phyloP scores from a whole-genome alignment of 2,888 invertebrate species.

The Volucella inanis region DNA sequence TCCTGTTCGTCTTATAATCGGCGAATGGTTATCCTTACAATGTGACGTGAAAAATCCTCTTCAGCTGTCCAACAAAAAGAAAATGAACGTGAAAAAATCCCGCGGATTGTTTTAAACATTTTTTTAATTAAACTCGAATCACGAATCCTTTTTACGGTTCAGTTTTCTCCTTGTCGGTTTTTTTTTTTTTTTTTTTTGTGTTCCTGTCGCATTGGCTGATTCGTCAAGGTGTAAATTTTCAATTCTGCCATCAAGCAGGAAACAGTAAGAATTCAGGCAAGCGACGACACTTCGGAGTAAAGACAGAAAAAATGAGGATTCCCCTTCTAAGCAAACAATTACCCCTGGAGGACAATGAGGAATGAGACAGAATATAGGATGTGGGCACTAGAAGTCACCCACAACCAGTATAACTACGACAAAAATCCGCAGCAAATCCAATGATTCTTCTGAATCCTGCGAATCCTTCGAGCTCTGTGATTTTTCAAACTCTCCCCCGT shows the following conservation, averaged over 20 bases:
- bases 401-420: slow-evolving; percentile 60
- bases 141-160: slow-evolving; percentile 46
- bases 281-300: slow-evolving; percentile 31
- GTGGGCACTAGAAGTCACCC: slow-evolving; percentile 68
- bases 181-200: slow-evolving; percentile 30
- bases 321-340: slow-evolving; percentile 65
- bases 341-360: slow-evolving; percentile 44
- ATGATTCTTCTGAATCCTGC: slow-evolving; percentile 46
- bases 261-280: slow-evolving; percentile 39
- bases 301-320: slow-evolving; percentile 29
- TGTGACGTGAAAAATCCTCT: slow-evolving; percentile 53
- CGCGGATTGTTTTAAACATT: slow-evolving; percentile 48
- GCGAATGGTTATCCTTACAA: slow-evolving; percentile 48
- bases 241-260: slow-evolving; percentile 40
- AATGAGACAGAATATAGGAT: slow-evolving; percentile 43
- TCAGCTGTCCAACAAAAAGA: not conserved
- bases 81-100: slow-evolving; percentile 54
- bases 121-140: slow-evolving; percentile 70
- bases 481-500: slow-evolving; percentile 19
- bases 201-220: slow-evolving; percentile 46
- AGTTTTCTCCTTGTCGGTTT: slow-evolving; percentile 12
- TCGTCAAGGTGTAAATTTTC: slow-evolving; percentile 67
- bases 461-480: slow-evolving; percentile 30
- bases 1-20: no score
- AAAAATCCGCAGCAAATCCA: slow-evolving; percentile 57